Percentiles rank a stretch among this genome's conserved stretches.
Evolutionary conservation across 2,113 vertebrate species (phyloP).

Genomic region (Bolborhynchus lineola): DNA sequence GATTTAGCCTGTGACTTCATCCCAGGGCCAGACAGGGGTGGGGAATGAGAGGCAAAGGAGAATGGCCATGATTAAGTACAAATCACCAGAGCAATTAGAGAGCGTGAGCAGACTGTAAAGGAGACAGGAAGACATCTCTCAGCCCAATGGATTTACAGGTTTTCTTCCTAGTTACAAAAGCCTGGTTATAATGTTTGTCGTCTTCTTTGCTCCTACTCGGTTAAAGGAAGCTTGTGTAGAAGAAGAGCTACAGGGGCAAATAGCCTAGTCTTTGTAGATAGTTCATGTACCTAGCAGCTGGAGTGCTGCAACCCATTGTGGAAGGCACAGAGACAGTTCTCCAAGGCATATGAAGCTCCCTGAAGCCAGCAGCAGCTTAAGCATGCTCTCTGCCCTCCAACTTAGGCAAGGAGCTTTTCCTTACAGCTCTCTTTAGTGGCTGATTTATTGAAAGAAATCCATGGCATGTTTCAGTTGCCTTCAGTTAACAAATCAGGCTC

Average conservation of each 20-base stretch:
- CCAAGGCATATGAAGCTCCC: neutral
- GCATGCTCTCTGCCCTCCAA: neutral
- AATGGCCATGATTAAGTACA: conserved; percentile 47
- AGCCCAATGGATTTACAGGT: neutral
- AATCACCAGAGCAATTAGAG: conserved; percentile 41
- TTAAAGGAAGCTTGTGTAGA: neutral
- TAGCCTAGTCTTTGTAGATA: neutral
- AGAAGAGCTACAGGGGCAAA: neutral
- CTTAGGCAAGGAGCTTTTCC: neutral
- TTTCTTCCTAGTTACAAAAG: neutral
- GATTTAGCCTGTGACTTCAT: conserved; percentile 57
- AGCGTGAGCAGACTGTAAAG: conserved; percentile 16
- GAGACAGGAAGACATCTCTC: neutral
- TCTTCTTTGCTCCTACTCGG: neutral
- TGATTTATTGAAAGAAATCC: neutral
- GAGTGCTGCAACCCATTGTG: neutral
- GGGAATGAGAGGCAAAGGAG: conserved; percentile 6
- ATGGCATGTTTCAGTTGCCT: neutral
- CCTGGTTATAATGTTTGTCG: neutral
- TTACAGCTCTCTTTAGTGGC: neutral
- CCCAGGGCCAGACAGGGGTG: neutral
- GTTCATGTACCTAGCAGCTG: neutral
- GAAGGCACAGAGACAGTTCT: neutral
- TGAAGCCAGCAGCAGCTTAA: neutral
- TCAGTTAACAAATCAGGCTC: neutral